A percentile compares a stretch with the other conserved stretches of the same genome.
phyloP scores from a whole-genome alignment of 2,888 invertebrate species.

The Yponomeuta plumbellus region DNA sequence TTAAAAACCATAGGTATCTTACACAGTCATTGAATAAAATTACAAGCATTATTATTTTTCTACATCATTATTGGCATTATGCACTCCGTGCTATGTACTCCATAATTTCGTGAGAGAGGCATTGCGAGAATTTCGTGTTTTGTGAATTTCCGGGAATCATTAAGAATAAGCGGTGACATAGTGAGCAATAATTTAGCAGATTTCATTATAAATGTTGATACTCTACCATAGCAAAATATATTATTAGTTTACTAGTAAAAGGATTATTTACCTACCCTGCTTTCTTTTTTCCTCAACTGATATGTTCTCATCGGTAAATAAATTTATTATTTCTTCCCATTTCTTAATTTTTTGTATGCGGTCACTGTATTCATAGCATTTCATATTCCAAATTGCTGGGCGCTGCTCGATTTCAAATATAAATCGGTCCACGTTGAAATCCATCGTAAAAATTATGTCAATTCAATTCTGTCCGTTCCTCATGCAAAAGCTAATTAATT shows the following conservation, averaged over 20 bases:
- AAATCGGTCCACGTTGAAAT: slow-evolving; percentile 21
- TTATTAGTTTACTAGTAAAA: too few species aligned
- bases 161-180: slow-evolving; percentile 19
- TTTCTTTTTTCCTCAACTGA: slow-evolving; percentile 18
- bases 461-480: too few species aligned
- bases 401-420: slow-evolving; percentile 21
- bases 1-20: slow-evolving; percentile 18
- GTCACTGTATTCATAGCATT: slow-evolving; percentile 21
- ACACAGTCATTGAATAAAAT: slow-evolving; percentile 18
- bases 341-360: slow-evolving; percentile 19
- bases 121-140: slow-evolving; percentile 18
- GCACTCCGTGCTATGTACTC: slow-evolving; percentile 17
- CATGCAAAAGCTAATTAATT: too few species aligned
- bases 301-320: slow-evolving; percentile 18
- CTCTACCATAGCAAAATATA: slow-evolving; percentile 20
- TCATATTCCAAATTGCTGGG: slow-evolving; percentile 22
- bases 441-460: slow-evolving; percentile 5
- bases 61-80: background rate
- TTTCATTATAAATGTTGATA: slow-evolving; percentile 19
- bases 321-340: slow-evolving; percentile 22
- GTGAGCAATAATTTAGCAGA: slow-evolving; percentile 19
- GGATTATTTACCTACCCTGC: slow-evolving; percentile 16
- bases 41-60: slow-evolving; percentile 8
- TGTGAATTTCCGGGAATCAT: slow-evolving; percentile 19
- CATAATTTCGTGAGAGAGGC: slow-evolving; percentile 19